Evolutionary conservation across 2,888 invertebrate genomes (phyloP), one percentile per base, ranked within the genome.

Genomic region (Himalopsyche tibetana): DNA sequence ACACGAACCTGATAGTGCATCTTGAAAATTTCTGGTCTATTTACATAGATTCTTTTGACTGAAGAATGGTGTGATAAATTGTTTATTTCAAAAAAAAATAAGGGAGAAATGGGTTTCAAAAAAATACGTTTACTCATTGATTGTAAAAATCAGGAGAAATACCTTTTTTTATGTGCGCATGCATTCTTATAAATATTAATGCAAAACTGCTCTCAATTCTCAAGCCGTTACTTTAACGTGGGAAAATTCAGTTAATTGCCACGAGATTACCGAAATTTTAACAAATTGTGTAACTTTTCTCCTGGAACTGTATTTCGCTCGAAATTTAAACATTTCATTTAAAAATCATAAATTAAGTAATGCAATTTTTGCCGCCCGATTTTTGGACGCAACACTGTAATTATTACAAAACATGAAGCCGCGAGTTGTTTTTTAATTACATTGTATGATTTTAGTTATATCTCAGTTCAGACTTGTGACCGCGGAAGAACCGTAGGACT

Each of bases 401-500:
- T 63, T 63, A 63, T 63, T n/a, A 63, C 63, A 63, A 28, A 63
- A 63, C 63, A 36, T 36, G 74, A 36, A 74, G 36, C 74, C 8
- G 38, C 36, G 36, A 74, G 74, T 74, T 38, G 19, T 38, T 74
- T 51, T 45, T 74, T 74, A 74, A 74, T 74, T 74, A 12, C 36
- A 36, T 74, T 74, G 74, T 74, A 36, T 74, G 74, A 15, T 74
- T 74, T 74, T 38, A 36, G 74, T 74, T 74, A 74, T 28, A 74
- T 74, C 28, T 36, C 74, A 15, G 74, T 74, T 74, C 28, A 74
- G 19, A 36, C 74, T 74, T 15, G 36, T 74, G 36, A 74, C 36
- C 74, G 74, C 74, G 36, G 74, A 74, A 36, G 74, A 74, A 74
- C 74, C 28, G 74, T 74, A 74, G 38, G 74, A 38, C 74, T 74